Base-by-base conservation (phyloP, 2,797 vertebrate species). In the Peromyscus attwateri region DNA sequence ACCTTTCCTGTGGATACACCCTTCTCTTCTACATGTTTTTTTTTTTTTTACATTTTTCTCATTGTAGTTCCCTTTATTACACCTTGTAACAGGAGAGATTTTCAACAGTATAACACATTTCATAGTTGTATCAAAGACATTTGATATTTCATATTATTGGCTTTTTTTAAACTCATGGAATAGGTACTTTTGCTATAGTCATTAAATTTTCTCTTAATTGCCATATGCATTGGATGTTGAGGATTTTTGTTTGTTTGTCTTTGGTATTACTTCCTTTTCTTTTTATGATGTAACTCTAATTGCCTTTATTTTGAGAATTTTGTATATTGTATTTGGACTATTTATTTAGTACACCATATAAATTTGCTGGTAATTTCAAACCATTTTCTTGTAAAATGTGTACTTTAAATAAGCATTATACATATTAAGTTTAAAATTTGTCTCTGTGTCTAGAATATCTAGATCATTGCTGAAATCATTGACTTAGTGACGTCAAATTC, bases 301-400 rank as follows among this genome's bases (percentile, higher is more conserved):
- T 73, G 4, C 7, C 68, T 88, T 87, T 83, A 31, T 87, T 31
- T 57, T n/a, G 11, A 34, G 89, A 55, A 66, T 4, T 64, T 79
- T 27, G 4, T 80, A 70, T 27, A 66, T 83, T 79, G 34, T 84
- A 92, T 55, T 6, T 73, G 87, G 64, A 81, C 37, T 1, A 71
- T 92, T 92, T 66, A 37, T 57, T 16, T 14, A 12, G 25, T 34
- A 2, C 0, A 62, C 14, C 40, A 52, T 7, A 2, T 82, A 90
- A 87, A 91, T 82, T 89, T 85, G 17, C 10, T 94, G 17, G 31
- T 62, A 66, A 66, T 23, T 85, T 60, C 10, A 87, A 93, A 77
- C 6, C 4, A n/a, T 88, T 29, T 84, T 46, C 9, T 27, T 93
- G 60, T 21, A 81, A 91, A 92, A 89, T 89, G 5, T 11, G 9